Evolutionary conservation across 2,113 vertebrate species (phyloP).

Genomic region (Tetraodon nigroviridis): DNA sequence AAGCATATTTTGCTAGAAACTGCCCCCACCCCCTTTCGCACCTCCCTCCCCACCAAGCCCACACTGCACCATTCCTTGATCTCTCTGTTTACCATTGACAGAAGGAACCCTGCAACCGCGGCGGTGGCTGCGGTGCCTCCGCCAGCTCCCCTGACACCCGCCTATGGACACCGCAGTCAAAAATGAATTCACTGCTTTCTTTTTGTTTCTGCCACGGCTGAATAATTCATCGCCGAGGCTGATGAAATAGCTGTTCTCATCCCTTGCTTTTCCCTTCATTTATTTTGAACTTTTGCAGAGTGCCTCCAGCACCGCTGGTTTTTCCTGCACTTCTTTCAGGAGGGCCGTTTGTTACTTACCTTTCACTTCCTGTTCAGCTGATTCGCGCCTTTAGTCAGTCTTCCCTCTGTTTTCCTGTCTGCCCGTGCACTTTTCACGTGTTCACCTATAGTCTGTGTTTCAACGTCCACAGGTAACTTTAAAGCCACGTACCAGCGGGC

Average conservation of each 20-base stretch:
- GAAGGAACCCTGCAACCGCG: slow-evolving; percentile 45
- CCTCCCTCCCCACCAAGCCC: background rate
- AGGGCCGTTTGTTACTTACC: background rate
- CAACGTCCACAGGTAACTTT: slow-evolving; percentile 70
- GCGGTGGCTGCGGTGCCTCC: background rate
- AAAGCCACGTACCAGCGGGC: slow-evolving; percentile 82
- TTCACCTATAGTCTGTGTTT: background rate
- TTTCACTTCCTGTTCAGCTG: background rate
- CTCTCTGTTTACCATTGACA: slow-evolving; percentile 39
- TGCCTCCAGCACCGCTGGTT: slow-evolving; percentile 4
- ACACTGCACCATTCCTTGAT: slow-evolving; percentile 33
- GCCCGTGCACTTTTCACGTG: background rate
- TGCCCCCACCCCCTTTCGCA: no score
- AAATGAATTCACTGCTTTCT: slow-evolving; percentile 52
- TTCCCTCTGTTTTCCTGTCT: background rate
- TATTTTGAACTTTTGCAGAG: background rate
- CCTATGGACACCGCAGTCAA: slow-evolving; percentile 47
- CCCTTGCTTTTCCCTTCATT: slow-evolving; percentile 37
- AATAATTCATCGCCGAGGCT: slow-evolving; percentile 63
- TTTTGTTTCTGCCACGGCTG: slow-evolving; percentile 37
- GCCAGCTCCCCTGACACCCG: slow-evolving; percentile 26
- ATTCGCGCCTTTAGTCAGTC: slow-evolving; percentile 1
- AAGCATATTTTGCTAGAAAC: no score
- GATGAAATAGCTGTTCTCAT: slow-evolving; percentile 42
- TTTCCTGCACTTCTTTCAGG: background rate